Base-by-base conservation (phyloP, 2,113 vertebrate genomes). In the Genyomyrus donnyi region DNA sequence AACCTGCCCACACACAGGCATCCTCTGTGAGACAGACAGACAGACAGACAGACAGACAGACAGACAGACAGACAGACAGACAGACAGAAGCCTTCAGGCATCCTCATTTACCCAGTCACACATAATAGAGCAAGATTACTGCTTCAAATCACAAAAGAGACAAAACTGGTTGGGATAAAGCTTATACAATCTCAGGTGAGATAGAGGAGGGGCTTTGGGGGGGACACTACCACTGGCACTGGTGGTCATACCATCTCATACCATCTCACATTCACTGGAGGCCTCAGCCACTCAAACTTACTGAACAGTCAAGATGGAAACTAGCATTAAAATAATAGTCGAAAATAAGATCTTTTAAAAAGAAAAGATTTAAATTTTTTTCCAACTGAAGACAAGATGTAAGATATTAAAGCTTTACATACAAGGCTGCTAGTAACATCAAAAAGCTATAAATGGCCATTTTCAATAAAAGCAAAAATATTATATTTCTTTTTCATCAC, bases 381-480 rank as follows among this genome's bases (percentile, higher is more conserved):
- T 87, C 89, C n/a, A 92, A 92, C 89, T 91, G 84, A 90, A 91
- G 49, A 89, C 45, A 17, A 35, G 46, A 39, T 27, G 80, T 90
- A 88, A 74, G 90, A 90, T 66, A 91, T 92, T 91, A 91, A 94
- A 95, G 92, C 91, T 90, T 91, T 90, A 90, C 91, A 91, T 91
- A 91, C 84, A 90, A 91, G 89, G 58, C 89, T 48, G 24, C 90
- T 52, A 91, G 92, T 49, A 92, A 88, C 89, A 92, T 91, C 77
- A 89, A 88, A 90, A 89, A 88, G 87, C 74, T 88, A 92, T 91
- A 88, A 90, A 93, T 93, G 93, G 93, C 93, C 85, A 50, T 91
- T 91, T 91, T 92, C 31, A 83, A 89, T 92, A 90, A 92, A 93
- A 92, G 87, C 90, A 88, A 87, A 39, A 91, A 91, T 80, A 80